These are phyloP conservation scores for Chlorocebus sabaeus DNA, from an alignment of 2,113 vertebrate species.

Conservation along the genomic window DNA sequence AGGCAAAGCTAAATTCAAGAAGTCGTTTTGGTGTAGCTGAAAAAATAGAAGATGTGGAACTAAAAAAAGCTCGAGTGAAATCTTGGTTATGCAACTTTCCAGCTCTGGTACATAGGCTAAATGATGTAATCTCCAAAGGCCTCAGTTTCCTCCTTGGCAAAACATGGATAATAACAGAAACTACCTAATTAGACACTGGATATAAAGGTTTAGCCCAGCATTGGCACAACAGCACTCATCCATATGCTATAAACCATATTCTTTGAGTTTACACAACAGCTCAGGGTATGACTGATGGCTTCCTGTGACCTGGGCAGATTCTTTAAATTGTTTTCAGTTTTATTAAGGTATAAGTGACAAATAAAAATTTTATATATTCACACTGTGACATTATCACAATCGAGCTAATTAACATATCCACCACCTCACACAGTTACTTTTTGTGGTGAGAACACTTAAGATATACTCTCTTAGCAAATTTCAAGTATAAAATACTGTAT, in stretches of 20 bases:
- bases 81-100: not conserved
- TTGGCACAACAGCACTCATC: not conserved
- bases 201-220: not conserved
- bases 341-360: not conserved
- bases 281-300: not conserved
- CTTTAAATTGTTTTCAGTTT: not conserved
- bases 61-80: not conserved
- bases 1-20: not conserved
- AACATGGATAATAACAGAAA: not conserved
- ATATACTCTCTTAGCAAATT: not conserved
- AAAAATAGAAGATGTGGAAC: not conserved
- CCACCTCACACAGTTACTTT: not conserved
- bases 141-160: not conserved
- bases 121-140: not conserved
- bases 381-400: not conserved
- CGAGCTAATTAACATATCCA: not conserved
- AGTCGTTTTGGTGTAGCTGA: not conserved
- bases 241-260: not conserved
- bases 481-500: not conserved
- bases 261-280: not conserved
- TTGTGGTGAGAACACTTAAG: not conserved
- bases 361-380: not conserved
- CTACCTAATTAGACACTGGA: not conserved
- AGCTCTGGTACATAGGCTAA: not conserved
- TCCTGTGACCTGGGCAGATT: not conserved